phyloP scores from a whole-genome alignment of 1,140 invertebrate species.

The Zophobas atratus region DNA sequence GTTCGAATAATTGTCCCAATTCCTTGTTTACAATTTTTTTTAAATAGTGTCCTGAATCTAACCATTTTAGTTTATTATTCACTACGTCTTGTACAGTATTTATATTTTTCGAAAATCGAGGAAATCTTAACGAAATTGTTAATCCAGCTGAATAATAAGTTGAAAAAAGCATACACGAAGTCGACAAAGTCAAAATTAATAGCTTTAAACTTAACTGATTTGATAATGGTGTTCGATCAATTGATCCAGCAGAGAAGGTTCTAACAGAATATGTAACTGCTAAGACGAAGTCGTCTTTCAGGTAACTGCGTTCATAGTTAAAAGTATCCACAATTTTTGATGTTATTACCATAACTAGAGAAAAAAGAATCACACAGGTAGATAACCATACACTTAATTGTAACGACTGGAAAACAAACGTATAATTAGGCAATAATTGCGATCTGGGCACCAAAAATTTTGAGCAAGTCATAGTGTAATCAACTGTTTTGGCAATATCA shows the following conservation, averaged over 20 bases:
- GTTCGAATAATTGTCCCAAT: conserved; percentile 1
- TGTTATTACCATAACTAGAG: background rate
- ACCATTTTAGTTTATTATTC: conserved; percentile 8
- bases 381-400: conserved; percentile 3
- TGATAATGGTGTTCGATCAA: background rate
- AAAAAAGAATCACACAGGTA: background rate
- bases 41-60: conserved; percentile 8
- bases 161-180: background rate
- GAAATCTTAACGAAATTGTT: conserved; percentile 34
- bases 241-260: background rate
- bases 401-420: conserved; percentile 16
- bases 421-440: conserved; percentile 21
- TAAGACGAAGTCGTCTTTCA: background rate
- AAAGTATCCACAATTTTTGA: background rate
- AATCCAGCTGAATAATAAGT: conserved; percentile 34
- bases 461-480: conserved; percentile 14
- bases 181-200: background rate
- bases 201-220: background rate
- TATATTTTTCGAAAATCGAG: conserved; percentile 36
- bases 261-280: background rate
- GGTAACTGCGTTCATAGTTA: background rate
- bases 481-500: conserved; percentile 1
- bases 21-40: conserved; percentile 1
- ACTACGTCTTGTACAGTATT: conserved; percentile 20
- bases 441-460: conserved; percentile 3